Evolutionary conservation across 2,888 invertebrate genomes (phyloP).

Genomic region (Leptopilina syphax): DNA sequence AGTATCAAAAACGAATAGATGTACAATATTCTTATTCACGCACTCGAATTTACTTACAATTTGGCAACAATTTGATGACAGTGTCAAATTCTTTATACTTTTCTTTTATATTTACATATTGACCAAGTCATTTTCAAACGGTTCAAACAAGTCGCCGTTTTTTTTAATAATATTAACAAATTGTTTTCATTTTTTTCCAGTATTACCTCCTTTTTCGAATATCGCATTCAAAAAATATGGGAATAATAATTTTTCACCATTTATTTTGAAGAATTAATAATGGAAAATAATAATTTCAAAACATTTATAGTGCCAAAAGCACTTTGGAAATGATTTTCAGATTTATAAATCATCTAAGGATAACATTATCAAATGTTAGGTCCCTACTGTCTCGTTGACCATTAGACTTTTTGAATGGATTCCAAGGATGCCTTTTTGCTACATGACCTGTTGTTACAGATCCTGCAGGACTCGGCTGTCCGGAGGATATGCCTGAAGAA

Average conservation of each 20-base stretch:
- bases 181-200: background rate
- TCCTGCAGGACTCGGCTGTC: conserved; percentile 80
- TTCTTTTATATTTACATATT: conserved; percentile 31
- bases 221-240: background rate
- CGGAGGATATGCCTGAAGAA: conserved; percentile 80
- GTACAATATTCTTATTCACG: conserved; percentile 19
- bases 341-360: conserved; percentile 78
- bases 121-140: background rate
- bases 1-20: conserved; percentile 22
- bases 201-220: background rate
- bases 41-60: conserved; percentile 31
- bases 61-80: conserved; percentile 29
- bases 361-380: conserved; percentile 79
- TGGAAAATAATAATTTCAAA: background rate
- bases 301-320: background rate
- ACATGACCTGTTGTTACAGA: conserved; percentile 78
- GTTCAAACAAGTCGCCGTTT: conserved; percentile 1
- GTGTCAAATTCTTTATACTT: background rate
- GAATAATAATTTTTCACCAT: background rate
- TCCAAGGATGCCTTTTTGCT: conserved; percentile 82
- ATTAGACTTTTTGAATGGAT: conserved; percentile 84
- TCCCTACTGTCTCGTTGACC: conserved; percentile 80
- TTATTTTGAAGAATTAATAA: background rate
- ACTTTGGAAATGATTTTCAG: conserved; percentile 3
- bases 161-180: conserved; percentile 1